Conservation (phyloP, 2,113 vertebrate species). For the Cyprinodon brontotheroides region DNA sequence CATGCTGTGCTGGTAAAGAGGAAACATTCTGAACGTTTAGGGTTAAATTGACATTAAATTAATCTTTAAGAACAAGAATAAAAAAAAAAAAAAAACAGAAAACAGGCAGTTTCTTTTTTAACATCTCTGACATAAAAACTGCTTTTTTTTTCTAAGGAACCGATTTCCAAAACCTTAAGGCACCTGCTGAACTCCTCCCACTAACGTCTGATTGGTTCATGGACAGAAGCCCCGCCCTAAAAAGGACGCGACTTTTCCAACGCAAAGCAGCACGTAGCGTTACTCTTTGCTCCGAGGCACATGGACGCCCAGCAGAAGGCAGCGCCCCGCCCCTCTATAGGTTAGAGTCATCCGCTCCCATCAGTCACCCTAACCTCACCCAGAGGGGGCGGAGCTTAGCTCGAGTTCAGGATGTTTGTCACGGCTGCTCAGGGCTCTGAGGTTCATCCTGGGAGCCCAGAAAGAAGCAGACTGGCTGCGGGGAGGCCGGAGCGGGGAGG, state of each 20-base stretch:
- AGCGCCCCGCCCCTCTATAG: no score
- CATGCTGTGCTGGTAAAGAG: no score
- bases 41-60: no score
- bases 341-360: no score
- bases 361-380: not conserved
- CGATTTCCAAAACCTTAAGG: not conserved
- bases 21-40: no score
- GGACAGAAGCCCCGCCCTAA: not conserved
- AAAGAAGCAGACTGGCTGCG: slow-evolving; percentile 65
- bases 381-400: not conserved
- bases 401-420: not conserved
- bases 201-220: not conserved
- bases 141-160: not conserved
- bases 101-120: not conserved
- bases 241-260: no score
- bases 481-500: slow-evolving; percentile 21
- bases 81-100: not conserved
- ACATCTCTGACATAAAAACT: not conserved
- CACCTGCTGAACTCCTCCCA: not conserved
- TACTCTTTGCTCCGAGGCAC: slow-evolving; percentile 4
- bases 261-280: no score
- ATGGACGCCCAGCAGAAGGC: slow-evolving; percentile 6
- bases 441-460: slow-evolving; percentile 53
- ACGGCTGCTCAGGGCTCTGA: not conserved
- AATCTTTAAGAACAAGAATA: no score